These are phyloP conservation scores for Vulpes lagopus DNA, from an alignment of 2,113 vertebrate genomes.

Conservation along the genomic window DNA sequence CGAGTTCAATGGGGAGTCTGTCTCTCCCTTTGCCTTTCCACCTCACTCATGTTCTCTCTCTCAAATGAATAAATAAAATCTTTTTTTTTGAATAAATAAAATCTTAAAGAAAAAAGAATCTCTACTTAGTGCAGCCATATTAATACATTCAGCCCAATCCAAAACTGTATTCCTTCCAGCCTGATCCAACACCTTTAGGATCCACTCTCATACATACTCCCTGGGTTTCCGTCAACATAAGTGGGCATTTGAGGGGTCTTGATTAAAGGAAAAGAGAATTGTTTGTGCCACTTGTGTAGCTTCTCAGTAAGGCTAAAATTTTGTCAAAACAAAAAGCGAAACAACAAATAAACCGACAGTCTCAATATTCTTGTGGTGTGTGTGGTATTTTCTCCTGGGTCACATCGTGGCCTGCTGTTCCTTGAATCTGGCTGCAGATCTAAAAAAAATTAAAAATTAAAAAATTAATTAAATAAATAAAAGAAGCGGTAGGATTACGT, in stretches of 20 bases:
- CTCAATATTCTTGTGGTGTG: conserved; percentile 1
- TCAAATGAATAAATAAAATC: no score
- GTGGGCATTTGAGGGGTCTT: neutral
- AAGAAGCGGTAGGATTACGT: neutral
- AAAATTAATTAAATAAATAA: no score
- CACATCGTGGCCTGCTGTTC: neutral
- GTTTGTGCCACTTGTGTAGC: neutral
- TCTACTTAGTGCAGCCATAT: neutral
- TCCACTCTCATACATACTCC: neutral
- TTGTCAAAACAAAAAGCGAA: conserved; percentile 29
- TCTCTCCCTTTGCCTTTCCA: no score
- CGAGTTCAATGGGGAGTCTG: no score
- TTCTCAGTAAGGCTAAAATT: neutral
- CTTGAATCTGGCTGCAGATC: neutral
- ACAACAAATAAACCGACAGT: neutral
- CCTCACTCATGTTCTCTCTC: no score
- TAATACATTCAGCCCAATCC: neutral
- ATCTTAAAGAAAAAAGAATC: no score
- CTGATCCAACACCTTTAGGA: neutral
- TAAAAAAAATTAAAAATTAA: neutral
- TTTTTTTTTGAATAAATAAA: no score
- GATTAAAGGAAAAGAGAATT: neutral
- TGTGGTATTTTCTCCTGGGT: neutral
- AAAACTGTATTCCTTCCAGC: neutral
- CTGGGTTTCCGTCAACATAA: neutral